Evolutionary conservation across 2,888 invertebrate genomes (phyloP).

Genomic region (Drosophila atripex): DNA sequence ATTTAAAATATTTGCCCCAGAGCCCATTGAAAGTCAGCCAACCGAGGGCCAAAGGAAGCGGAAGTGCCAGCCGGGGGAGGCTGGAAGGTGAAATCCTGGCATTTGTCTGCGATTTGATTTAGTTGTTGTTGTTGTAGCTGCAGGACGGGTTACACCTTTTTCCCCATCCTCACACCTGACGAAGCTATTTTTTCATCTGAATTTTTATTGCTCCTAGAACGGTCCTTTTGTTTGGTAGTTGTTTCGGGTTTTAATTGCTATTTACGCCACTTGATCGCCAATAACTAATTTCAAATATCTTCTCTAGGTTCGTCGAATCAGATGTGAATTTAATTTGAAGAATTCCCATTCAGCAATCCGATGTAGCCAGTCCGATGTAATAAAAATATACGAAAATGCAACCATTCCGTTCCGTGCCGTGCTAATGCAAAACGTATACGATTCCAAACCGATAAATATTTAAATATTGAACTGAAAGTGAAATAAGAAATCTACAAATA

Average conservation of each 20-base stretch:
- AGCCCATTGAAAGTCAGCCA: constrained; percentile 74
- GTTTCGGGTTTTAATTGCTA: constrained; percentile 31
- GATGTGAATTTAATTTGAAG: constrained; percentile 30
- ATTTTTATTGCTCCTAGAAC: constrained; percentile 44
- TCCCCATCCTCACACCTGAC: constrained; percentile 51
- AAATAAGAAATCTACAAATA: constrained; percentile 32
- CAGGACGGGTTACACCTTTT: constrained; percentile 30
- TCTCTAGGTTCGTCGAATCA: constrained; percentile 43
- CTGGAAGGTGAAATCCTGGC: constrained; percentile 53
- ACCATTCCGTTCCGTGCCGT: constrained; percentile 75
- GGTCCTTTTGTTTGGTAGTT: constrained; percentile 40
- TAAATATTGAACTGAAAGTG: constrained; percentile 49
- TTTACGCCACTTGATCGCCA: constrained; percentile 52
- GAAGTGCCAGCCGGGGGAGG: background rate
- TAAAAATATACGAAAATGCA: constrained; percentile 43
- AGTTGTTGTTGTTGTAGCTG: constrained; percentile 63
- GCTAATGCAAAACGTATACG: constrained; percentile 75
- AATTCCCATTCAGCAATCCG: constrained; percentile 18
- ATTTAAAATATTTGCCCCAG: constrained; percentile 78
- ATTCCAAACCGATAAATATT: constrained; percentile 38
- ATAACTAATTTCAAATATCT: constrained; percentile 63
- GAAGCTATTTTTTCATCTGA: constrained; percentile 36
- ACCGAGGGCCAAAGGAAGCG: constrained; percentile 39
- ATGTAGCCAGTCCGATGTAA: constrained; percentile 22
- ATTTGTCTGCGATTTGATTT: constrained; percentile 72